A percentile compares a stretch with the other conserved stretches of the same genome.
Evolutionary conservation across 2,797 vertebrate genomes (phyloP).

Genomic region (Ispidina picta): DNA sequence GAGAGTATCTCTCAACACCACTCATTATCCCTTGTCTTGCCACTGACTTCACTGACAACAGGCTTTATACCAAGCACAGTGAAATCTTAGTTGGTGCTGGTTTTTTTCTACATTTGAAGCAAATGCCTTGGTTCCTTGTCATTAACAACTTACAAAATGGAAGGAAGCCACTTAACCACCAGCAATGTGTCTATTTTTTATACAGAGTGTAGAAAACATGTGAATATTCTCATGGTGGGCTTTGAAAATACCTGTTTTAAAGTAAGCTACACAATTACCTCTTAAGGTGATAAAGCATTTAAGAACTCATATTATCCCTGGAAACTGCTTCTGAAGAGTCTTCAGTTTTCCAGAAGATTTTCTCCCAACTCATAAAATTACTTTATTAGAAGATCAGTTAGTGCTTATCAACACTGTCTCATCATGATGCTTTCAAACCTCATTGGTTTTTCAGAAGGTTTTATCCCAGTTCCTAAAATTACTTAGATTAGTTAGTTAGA

Average conservation of each 20-base stretch:
- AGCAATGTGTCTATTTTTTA: neutral
- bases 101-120: neutral
- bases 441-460: neutral
- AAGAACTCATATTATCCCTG: neutral
- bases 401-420: neutral
- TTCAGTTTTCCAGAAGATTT: slow-evolving; percentile 7
- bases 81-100: neutral
- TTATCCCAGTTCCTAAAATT: neutral
- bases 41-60: neutral
- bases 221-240: neutral
- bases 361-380: neutral
- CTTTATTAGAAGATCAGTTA: slow-evolving; percentile 1
- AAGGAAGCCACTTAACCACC: neutral
- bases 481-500: neutral
- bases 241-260: neutral
- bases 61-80: neutral
- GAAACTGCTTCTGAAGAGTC: neutral
- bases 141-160: neutral
- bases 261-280: neutral
- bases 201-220: neutral
- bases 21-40: neutral
- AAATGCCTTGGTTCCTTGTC: neutral
- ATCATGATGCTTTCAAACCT: neutral
- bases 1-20: neutral
- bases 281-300: neutral